Conservation (phyloP, 1,140 invertebrate species). For the Brachionus rubens region DNA sequence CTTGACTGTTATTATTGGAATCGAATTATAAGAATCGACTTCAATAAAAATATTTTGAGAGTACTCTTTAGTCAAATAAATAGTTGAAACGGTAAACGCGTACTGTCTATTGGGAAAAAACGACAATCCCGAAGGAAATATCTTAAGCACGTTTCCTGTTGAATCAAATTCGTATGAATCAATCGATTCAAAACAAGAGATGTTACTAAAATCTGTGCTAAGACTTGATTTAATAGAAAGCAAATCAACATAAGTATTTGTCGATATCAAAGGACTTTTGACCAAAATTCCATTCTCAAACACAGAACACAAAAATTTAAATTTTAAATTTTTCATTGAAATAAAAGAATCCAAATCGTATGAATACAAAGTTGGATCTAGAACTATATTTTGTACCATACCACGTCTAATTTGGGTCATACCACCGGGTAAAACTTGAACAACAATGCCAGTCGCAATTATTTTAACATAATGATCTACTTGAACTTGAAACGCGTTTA, state of each 20-base stretch:
- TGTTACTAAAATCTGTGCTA: background rate
- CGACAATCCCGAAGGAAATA: background rate
- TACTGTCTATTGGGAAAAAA: background rate
- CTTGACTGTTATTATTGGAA: conserved; percentile 13
- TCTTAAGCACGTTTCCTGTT: background rate
- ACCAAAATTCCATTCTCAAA: conserved; percentile 14
- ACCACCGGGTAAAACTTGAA: conserved; percentile 16
- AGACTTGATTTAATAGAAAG: background rate
- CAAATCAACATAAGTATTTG: background rate
- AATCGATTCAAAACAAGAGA: conserved; percentile 9
- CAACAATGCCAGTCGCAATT: conserved; percentile 1
- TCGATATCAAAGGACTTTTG: background rate
- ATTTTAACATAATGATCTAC: conserved; percentile 27
- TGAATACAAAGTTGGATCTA: conserved; percentile 32
- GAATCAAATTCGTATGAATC: background rate
- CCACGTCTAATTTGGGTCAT: conserved; percentile 30
- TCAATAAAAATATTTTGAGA: conserved; percentile 3
- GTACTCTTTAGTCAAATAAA: background rate
- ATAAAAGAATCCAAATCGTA: background rate
- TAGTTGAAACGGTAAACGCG: background rate
- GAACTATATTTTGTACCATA: conserved; percentile 31
- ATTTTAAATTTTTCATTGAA: conserved; percentile 1
- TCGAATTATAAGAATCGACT: background rate
- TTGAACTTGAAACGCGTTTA: background rate
- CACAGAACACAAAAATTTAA: conserved; percentile 27